These are phyloP conservation scores for Panthera leo DNA, from an alignment of 2,113 vertebrate genomes.

Conservation along the genomic window DNA sequence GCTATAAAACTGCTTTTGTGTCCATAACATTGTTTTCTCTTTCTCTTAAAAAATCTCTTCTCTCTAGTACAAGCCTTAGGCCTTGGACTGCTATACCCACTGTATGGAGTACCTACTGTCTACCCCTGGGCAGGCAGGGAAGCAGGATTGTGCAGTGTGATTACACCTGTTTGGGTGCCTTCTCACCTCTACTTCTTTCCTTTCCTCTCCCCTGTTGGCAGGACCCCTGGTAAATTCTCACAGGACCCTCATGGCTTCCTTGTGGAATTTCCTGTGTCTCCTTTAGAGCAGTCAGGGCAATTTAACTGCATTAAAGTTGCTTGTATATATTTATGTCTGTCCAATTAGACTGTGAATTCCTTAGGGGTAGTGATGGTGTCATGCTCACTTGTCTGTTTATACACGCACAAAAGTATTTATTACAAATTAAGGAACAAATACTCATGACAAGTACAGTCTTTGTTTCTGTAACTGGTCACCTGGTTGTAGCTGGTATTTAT, in stretches of 20 bases:
- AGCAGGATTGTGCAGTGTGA: not conserved
- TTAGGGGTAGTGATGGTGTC: not conserved
- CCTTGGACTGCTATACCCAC: not conserved
- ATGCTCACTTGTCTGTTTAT: not conserved
- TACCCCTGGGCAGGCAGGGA: too few relatives aligned
- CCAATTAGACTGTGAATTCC: not conserved
- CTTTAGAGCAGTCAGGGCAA: not conserved
- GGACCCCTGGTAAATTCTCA: not conserved
- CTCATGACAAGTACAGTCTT: not conserved
- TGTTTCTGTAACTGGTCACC: not conserved
- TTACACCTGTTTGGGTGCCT: not conserved
- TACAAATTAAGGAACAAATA: not conserved
- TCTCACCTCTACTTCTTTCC: not conserved
- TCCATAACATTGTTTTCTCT: not conserved
- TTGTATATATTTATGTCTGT: not conserved
- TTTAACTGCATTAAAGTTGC: not conserved
- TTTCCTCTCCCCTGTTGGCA: not conserved
- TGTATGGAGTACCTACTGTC: fast-evolving
- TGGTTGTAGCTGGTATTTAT: not conserved
- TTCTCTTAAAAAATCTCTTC: not conserved
- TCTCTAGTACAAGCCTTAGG: not conserved
- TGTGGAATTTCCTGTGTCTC: not conserved
- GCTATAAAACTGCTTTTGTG: not conserved
- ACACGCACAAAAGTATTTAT: not conserved
- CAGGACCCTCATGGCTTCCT: not conserved